These are phyloP conservation scores for Oostethus manadensis DNA, from an alignment of 2,113 vertebrate genomes.

Conservation along the genomic window DNA sequence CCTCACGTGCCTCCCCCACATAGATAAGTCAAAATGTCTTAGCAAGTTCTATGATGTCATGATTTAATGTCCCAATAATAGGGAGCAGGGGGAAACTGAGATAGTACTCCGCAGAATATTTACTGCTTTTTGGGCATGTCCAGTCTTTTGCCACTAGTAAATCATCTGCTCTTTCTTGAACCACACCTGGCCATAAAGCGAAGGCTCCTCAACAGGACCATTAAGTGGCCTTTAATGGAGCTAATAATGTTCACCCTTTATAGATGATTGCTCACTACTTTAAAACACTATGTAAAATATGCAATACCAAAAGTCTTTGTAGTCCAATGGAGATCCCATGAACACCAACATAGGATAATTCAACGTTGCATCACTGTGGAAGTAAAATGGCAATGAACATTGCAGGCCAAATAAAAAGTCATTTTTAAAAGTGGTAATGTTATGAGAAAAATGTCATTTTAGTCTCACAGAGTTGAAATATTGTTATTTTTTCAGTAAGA, in stretches of 20 bases:
- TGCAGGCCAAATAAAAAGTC: no score
- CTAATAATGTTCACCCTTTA: constrained; percentile 14
- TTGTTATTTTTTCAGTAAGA: no score
- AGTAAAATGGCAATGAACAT: no score
- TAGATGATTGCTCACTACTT: constrained; percentile 12
- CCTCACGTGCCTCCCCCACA: constrained; percentile 28
- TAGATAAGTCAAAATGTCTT: constrained; percentile 46
- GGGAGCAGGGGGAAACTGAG: constrained; percentile 34
- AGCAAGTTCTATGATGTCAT: constrained; percentile 65
- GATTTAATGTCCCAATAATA: constrained; percentile 61
- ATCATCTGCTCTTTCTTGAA: constrained; percentile 53
- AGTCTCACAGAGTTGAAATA: background rate
- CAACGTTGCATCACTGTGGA: no score
- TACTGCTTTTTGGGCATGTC: constrained; percentile 49
- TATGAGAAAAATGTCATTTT: background rate
- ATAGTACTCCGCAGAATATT: constrained; percentile 49
- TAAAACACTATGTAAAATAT: no score
- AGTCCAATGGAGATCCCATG: no score
- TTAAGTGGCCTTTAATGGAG: constrained; percentile 40
- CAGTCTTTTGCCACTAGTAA: constrained; percentile 43
- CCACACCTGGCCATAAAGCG: constrained; percentile 40
- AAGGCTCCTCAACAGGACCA: constrained; percentile 20
- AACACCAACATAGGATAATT: no score
- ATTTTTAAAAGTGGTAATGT: background rate
- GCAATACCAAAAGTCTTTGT: no score